Conservation (phyloP, 1,140 invertebrate species). For the Streblospio benedicti region DNA sequence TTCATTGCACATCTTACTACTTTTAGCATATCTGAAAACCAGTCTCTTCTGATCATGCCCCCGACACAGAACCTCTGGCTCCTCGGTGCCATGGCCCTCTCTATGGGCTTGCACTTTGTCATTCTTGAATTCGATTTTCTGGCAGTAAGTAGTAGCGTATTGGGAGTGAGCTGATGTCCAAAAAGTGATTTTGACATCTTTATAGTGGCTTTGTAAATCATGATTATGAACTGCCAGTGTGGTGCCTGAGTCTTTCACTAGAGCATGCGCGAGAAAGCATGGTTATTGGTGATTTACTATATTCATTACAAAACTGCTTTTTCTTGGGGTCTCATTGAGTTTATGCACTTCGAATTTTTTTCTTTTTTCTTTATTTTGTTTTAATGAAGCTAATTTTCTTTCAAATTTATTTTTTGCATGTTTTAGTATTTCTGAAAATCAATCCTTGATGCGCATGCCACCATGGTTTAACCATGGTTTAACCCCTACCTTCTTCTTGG, state of each 20-base stretch:
- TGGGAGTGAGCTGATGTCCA: too few species aligned
- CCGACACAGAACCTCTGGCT: conserved; percentile 98
- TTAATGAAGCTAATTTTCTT: too few species aligned
- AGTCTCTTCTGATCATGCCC: conserved; percentile 94
- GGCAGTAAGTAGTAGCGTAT: conserved; percentile 93
- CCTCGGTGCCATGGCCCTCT: conserved; percentile 91
- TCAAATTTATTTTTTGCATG: conserved; percentile 4
- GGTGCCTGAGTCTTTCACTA: too few species aligned
- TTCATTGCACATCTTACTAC: background rate
- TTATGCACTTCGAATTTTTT: too few species aligned
- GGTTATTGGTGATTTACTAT: too few species aligned
- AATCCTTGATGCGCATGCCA: conserved; percentile 94
- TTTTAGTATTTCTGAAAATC: conserved; percentile 67
- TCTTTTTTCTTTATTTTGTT: too few species aligned
- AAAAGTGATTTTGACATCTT: too few species aligned
- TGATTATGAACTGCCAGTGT: too few species aligned
- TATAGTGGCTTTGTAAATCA: too few species aligned
- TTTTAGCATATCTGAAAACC: conserved; percentile 66
- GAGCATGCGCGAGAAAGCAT: too few species aligned
- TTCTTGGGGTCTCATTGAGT: too few species aligned
- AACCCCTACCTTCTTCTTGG: conserved; percentile 96
- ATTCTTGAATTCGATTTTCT: conserved; percentile 98
- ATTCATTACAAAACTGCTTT: too few species aligned
- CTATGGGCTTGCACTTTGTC: conserved; percentile 98
- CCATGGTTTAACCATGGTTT: conserved; percentile 94